phyloP scores from a whole-genome alignment of 1,140 invertebrate species.

The Temnothorax nylanderi region DNA sequence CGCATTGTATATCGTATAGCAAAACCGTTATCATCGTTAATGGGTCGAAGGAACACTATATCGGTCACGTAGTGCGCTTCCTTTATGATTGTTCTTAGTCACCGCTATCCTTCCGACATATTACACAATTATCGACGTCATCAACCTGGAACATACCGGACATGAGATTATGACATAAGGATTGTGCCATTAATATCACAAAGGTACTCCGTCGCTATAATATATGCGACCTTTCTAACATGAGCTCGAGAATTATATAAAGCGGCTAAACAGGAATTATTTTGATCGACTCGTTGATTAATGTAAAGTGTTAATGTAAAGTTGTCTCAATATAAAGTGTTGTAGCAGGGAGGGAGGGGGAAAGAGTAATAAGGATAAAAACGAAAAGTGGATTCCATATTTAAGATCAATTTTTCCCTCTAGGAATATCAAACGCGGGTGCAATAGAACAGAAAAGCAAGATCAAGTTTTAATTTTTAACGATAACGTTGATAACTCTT shows the following conservation, averaged over 20 bases:
- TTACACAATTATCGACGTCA: constrained; percentile 55
- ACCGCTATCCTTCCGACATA: constrained; percentile 33
- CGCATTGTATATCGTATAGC: not conserved
- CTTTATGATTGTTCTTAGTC: constrained; percentile 18
- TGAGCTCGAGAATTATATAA: not conserved
- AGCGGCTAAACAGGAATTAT: not conserved
- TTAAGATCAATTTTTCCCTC: too few species aligned
- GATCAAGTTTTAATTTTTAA: not conserved
- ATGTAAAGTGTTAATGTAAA: too few species aligned
- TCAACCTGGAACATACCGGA: constrained; percentile 8
- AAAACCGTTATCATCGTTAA: constrained; percentile 15
- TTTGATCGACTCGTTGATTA: too few species aligned
- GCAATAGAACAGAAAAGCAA: too few species aligned
- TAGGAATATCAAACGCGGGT: too few species aligned
- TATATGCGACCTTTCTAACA: constrained; percentile 27
- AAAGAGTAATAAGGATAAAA: too few species aligned
- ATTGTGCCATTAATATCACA: constrained; percentile 31
- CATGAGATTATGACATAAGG: constrained; percentile 30
- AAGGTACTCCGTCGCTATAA: not conserved
- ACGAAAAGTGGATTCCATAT: too few species aligned
- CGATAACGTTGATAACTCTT: not conserved
- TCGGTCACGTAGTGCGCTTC: constrained; percentile 10
- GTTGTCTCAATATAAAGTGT: too few species aligned
- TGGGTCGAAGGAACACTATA: constrained; percentile 37
- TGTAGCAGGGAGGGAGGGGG: too few species aligned